Evolutionary conservation across 2,797 vertebrate species (phyloP), one percentile per base, ranked within the genome.

Genomic region (Syndactyla subalaris): DNA sequence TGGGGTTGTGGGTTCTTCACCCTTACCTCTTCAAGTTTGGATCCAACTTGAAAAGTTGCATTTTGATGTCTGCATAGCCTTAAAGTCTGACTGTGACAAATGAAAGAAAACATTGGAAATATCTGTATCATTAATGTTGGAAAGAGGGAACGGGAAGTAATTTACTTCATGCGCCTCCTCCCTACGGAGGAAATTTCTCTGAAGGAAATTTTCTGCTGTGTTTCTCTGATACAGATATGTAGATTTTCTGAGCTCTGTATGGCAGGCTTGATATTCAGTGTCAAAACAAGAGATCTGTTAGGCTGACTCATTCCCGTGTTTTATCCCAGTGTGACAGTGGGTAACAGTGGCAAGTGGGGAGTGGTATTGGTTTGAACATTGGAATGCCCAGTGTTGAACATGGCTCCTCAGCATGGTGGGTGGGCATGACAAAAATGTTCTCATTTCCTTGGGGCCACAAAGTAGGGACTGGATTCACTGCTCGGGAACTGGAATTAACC

Each of bases 341-440:
- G 12, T 41, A 3, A 9, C 2, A 0, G 34, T 30, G 78, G 10
- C 34, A 70, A 54, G 62, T 57, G 74, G 43, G 7, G 12, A 8
- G 5, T 15, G 39, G 41, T 62, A 13, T 87, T 61, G 65, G 41
- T 57, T 48, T 75, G 75, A 57, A 63, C 55, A 43, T 43, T 80
- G 46, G 55, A 52, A 90, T 10, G 7, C 21, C 41, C 62, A 21
- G 52, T 16, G 12, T 6, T 55, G 63, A 57, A 18, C 1, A 3
- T 63, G 38, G 12, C 16, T 80, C 12, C 63, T 75, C 38, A 24
- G 26, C 0, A 0, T 9, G 45, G n/a, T 51, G 27, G 4, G 0
- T 45, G 36, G 48, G 58, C 0, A 0, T 34, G 48, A 19, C 41
- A 46, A n/a, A 61, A 6, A 59, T 48, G 27, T 57, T 30, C 45